These are phyloP conservation scores for Coregonus ussuriensis DNA, from an alignment of 2,797 vertebrate species.

Conservation along the genomic window DNA sequence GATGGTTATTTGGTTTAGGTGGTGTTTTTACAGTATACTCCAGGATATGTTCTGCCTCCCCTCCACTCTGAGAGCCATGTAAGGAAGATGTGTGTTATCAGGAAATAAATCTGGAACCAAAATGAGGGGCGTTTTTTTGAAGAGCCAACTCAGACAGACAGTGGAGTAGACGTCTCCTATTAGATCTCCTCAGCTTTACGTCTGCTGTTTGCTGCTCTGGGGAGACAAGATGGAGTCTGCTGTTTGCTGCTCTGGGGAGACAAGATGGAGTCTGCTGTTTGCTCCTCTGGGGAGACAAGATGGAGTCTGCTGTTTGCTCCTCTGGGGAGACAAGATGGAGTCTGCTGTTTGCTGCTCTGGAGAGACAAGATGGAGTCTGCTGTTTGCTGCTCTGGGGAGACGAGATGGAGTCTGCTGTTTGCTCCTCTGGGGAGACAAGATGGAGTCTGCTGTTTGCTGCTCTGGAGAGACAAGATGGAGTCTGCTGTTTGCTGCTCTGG, in stretches of 20 bases:
- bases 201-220: not conserved
- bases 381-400: not conserved
- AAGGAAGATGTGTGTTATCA: too few relatives aligned
- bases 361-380: not conserved
- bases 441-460: not conserved
- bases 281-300: not conserved
- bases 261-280: too few relatives aligned
- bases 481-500: not conserved
- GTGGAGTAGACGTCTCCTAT: not conserved
- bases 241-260: not conserved
- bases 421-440: not conserved
- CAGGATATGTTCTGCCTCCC: not conserved
- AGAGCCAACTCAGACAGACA: conserved; percentile 9
- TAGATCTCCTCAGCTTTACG: not conserved
- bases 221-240: not conserved
- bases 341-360: not conserved
- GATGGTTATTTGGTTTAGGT: not conserved
- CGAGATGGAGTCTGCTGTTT: too few relatives aligned
- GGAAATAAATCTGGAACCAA: not conserved
- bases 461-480: not conserved
- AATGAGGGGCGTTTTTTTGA: not conserved
- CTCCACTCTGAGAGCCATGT: too few relatives aligned
- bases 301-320: not conserved
- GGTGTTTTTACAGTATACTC: not conserved
- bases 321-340: not conserved